phyloP scores from a whole-genome alignment of 2,888 invertebrate species.

The Herminia tarsipennalis region DNA sequence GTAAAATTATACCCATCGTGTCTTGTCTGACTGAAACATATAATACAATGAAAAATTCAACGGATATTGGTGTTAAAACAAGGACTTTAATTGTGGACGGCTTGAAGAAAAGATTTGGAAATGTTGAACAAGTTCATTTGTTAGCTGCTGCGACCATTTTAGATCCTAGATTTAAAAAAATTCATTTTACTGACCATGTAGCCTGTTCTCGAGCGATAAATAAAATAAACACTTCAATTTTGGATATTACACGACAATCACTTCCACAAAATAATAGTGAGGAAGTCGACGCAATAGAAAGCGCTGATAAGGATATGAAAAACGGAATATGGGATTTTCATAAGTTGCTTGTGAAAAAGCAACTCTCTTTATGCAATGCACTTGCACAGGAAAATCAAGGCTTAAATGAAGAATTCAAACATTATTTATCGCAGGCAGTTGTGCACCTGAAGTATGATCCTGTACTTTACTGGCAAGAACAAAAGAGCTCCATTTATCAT shows the following conservation, averaged over 20 bases:
- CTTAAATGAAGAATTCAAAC: conserved; percentile 42
- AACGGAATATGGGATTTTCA: conserved; percentile 36
- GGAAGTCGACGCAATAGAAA: too few species aligned
- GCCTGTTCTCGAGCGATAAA: conserved; percentile 32
- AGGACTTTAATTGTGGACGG: conserved; percentile 32
- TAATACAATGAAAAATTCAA: conserved; percentile 31
- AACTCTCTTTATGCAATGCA: conserved; percentile 27
- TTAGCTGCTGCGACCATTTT: conserved; percentile 36
- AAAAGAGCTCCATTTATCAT: conserved; percentile 29
- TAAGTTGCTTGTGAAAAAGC: conserved; percentile 31
- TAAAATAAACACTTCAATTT: conserved; percentile 30
- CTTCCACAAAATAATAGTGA: too few species aligned
- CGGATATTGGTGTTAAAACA: conserved; percentile 31
- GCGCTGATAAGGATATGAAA: conserved; percentile 15
- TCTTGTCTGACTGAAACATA: conserved; percentile 29
- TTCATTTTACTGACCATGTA: conserved; percentile 30
- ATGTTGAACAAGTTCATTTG: conserved; percentile 34
- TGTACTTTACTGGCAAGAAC: too few species aligned
- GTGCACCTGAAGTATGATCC: conserved; percentile 34
- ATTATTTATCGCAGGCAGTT: conserved; percentile 39
- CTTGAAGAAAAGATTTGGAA: conserved; percentile 31
- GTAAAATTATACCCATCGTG: conserved; percentile 30
- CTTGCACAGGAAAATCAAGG: conserved; percentile 39
- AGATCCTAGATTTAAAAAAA: conserved; percentile 32
- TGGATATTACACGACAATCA: too few species aligned